Evolutionary conservation across 2,113 vertebrate genomes (phyloP), one percentile per base, ranked within the genome.

Genomic region (Cheirogaleus medius): DNA sequence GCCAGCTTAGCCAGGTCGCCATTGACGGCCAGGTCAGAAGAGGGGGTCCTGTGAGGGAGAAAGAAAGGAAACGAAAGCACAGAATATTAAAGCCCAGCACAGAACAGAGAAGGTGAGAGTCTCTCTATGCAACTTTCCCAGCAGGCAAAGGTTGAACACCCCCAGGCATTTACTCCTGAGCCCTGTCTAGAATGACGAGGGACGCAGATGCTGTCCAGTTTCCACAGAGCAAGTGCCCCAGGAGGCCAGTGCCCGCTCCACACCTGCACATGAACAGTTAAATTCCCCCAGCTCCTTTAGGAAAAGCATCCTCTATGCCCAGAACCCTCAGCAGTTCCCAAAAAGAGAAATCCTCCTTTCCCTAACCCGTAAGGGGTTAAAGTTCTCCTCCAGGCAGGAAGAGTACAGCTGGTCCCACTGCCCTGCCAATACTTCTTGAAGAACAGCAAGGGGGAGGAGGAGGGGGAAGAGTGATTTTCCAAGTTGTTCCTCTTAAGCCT

Each of bases 1-100:
- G 58, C 54, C 1, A 4, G 91, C 63, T 91, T 87, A 64, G 86
- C 74, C 89, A 97, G 69, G 93, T 97, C 97, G 69, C 98, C 96
- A 0, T 97, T 97, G 94, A 95, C n/a, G 18, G 97, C 69, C 73
- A 18, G 68, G 89, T 96, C 60, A 2, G 66, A 84, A 78, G 63
- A 0, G 6, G 66, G 5, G 20, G 7, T 89, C 86, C 98, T 98
- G 83, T 44, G 44, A 96, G 64, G 39, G 37, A 86, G 8, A 54
- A 39, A 90, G 69, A 92, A 9, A 77, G 42, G 69, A 90, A 91
- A 56, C 5, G 21, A 2, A 95, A 34, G 39, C 23, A 66, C 1
- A 25, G 81, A 73, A 66, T 4, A 27, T 21, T 73, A 54, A 54
- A 52, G 73, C 34, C 64, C 32, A 3, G 44, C n/a, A 14, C 25